Evolutionary conservation across 1,140 invertebrate species (phyloP).

Genomic region (Bradysia coprophila): DNA sequence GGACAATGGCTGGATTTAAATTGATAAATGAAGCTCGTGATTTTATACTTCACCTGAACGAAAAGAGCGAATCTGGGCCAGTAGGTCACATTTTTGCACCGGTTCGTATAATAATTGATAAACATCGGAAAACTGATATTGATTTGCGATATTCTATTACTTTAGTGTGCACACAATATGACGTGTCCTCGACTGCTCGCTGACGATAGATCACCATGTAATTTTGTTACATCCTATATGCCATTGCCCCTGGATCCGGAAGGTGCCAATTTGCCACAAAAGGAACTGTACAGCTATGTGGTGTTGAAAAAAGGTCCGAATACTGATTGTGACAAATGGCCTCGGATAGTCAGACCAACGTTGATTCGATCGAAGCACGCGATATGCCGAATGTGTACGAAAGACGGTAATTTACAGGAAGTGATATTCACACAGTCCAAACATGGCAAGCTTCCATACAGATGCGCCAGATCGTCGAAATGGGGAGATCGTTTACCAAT

Average conservation of each 20-base stretch:
- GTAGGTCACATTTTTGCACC: constrained; percentile 58
- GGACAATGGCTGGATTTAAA: constrained; percentile 59
- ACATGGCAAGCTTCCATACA: constrained; percentile 48
- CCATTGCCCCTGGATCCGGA: constrained; percentile 34
- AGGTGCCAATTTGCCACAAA: constrained; percentile 18
- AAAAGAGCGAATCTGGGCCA: too few species aligned
- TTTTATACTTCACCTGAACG: constrained; percentile 36
- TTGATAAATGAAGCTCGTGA: constrained; percentile 57
- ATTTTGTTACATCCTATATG: constrained; percentile 46
- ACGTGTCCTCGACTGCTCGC: constrained; percentile 43
- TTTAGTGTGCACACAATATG: constrained; percentile 62
- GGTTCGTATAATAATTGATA: constrained; percentile 31
- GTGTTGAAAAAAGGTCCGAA: constrained; percentile 56
- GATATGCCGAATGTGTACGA: constrained; percentile 60
- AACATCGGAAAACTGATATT: not conserved
- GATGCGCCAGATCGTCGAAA: constrained; percentile 42
- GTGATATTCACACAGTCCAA: constrained; percentile 54
- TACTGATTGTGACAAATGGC: constrained; percentile 42
- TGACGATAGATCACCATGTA: constrained; percentile 50
- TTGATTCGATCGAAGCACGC: constrained; percentile 44
- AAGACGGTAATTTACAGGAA: constrained; percentile 52
- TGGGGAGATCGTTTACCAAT: constrained; percentile 60
- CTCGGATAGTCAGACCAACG: constrained; percentile 49
- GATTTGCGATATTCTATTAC: constrained; percentile 7
- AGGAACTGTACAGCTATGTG: constrained; percentile 51